Percentiles rank a stretch among this genome's conserved stretches.
Evolutionary conservation across 2,113 vertebrate species (phyloP).

Genomic region (human): GRCh38 chr5:61424001-61424500

Average conservation of each 20-base stretch:
- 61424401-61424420: background rate
- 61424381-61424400: background rate
- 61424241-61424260: background rate
- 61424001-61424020: background rate
- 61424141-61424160: background rate
- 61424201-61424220: slow-evolving; percentile 47
- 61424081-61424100: background rate
- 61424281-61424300: background rate
- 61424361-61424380: slow-evolving; percentile 7
- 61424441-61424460: background rate
- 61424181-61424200: background rate
- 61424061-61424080: background rate
- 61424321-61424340: background rate
- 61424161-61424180: background rate
- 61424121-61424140: background rate
- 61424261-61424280: background rate
- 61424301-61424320: background rate
- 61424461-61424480: background rate
- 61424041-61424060: background rate
- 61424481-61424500: background rate
- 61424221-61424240: background rate
- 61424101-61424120: background rate
- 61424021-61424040: background rate
- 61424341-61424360: slow-evolving; percentile 4
- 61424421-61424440: background rate